Evolutionary conservation across 2,888 invertebrate species (phyloP), one percentile per base, ranked within the genome.

Genomic region (Parnassius smintheus): DNA sequence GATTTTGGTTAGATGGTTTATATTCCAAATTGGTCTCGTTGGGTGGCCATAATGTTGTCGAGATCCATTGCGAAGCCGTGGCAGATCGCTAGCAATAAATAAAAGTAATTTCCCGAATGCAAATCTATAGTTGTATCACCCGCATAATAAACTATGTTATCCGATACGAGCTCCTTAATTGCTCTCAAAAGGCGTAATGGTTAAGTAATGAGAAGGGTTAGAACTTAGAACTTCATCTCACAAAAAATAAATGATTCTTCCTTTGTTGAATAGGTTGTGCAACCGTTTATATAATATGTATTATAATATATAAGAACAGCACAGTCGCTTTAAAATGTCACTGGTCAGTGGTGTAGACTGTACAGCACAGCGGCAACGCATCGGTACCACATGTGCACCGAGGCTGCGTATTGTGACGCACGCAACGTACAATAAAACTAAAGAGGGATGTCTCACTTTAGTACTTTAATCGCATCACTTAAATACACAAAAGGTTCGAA

Each of bases 341-440:
- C 12, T n/a, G 3, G 46, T 11, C 12, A 7, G 35, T 25, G 3
- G 25, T 18, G 18, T 18, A 18, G 18, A 18, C 18, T 18, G 18
- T 18, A 18, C n/a, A 46, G 25, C 42, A 44, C 22, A 12, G 48
- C 12, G 13, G 13, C 18, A 25, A 13, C 44, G 42, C 18, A 42
- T 54, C 12, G 50, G 25, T 18, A 60, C 65, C 66, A 75, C 78
- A 79, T 78, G 72, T 80, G 79, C 70, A 69, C 65, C 64, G 68
- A 76, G 74, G 75, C 76, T 80, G 78, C 18, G 18, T 70, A 65
- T 67, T 66, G 63, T 78, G 77, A 78, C 78, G 79, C 76, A 76
- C 72, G 53, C 63, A 57, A 64, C 66, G 58, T 51, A 65, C 56
- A 69, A 67, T 69, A 66, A 64, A 64, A 70, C 62, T 66, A 66